Conservation (phyloP, 2,888 invertebrate species). For the Celastrina argiolus region DNA sequence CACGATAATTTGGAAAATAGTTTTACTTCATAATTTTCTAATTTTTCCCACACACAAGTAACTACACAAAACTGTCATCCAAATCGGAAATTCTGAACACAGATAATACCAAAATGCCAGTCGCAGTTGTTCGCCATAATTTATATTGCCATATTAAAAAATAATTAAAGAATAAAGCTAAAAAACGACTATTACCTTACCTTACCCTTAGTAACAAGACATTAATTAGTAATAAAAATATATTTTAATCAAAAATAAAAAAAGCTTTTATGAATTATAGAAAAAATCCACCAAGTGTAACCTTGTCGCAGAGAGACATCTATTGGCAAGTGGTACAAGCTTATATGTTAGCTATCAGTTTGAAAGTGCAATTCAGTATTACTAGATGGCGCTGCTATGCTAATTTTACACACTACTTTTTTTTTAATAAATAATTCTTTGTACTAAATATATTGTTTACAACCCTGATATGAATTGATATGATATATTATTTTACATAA, state of each 20-base stretch:
- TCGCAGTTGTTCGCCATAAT: not conserved
- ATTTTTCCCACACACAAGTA: slow-evolving; percentile 41
- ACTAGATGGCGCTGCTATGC: not conserved
- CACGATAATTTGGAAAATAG: slow-evolving; percentile 59
- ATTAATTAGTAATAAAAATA: no score
- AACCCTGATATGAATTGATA: no score
- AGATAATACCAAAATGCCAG: slow-evolving; percentile 12
- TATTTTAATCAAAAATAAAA: no score
- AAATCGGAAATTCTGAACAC: slow-evolving; percentile 37
- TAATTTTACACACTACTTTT: no score
- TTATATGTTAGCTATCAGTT: not conserved
- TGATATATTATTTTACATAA: no score
- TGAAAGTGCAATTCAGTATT: not conserved
- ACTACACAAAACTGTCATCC: slow-evolving; percentile 35
- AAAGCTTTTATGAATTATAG: no score
- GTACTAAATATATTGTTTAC: no score
- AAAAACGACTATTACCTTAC: not conserved
- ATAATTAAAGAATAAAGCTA: not conserved
- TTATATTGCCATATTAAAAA: slow-evolving; percentile 26
- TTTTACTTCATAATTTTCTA: slow-evolving; percentile 43
- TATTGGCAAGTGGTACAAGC: not conserved
- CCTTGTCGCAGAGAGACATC: not conserved
- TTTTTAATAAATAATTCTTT: no score
- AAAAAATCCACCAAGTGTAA: no score
- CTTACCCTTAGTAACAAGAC: no score